Evolutionary conservation across 2,888 invertebrate genomes (phyloP).

Genomic region (Nemotelus nigrinus): DNA sequence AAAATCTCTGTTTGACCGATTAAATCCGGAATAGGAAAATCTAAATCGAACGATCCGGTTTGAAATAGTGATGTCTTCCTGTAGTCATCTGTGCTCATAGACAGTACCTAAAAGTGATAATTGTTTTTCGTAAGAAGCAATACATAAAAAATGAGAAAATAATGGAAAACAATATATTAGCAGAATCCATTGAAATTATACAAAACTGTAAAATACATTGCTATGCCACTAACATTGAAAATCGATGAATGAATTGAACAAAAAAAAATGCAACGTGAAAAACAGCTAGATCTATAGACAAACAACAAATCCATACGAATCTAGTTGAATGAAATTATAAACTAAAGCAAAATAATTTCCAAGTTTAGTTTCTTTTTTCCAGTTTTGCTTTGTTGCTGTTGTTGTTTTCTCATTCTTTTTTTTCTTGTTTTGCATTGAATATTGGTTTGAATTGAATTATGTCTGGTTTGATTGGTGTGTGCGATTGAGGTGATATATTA

Average conservation of each 20-base stretch:
- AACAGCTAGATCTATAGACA: constrained; percentile 48
- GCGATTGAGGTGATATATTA: constrained; percentile 21
- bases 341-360: constrained; percentile 24
- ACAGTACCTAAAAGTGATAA: constrained; percentile 75
- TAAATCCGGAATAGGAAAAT: constrained; percentile 89
- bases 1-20: constrained; percentile 90
- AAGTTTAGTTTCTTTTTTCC: constrained; percentile 8
- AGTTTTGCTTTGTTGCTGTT: constrained; percentile 12
- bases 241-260: background rate
- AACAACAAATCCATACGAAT: constrained; percentile 37
- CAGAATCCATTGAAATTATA: constrained; percentile 21
- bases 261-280: constrained; percentile 39
- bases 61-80: constrained; percentile 78
- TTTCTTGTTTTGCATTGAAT: too few relatives aligned
- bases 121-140: constrained; percentile 12
- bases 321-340: constrained; percentile 37
- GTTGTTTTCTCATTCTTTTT: too few relatives aligned
- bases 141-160: constrained; percentile 33
- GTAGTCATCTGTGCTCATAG: constrained; percentile 89
- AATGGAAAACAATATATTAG: constrained; percentile 26
- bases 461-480: background rate
- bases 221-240: constrained; percentile 29
- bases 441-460: too few relatives aligned
- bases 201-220: background rate
- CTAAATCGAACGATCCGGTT: constrained; percentile 85